Evolutionary conservation across 2,888 invertebrate species (phyloP), one percentile per base, ranked within the genome.

Genomic region (Diadromus collaris): DNA sequence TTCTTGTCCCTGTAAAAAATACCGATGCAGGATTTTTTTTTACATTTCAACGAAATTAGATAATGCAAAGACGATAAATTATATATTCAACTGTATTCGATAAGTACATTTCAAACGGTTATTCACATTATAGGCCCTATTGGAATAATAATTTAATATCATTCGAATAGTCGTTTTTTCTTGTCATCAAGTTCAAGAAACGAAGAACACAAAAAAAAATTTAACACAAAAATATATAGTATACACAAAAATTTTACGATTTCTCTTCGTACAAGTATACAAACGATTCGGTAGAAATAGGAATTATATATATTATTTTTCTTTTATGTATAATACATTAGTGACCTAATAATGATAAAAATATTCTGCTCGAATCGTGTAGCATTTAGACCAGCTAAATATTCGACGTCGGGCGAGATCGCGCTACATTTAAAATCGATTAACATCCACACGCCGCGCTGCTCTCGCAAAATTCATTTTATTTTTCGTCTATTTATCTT

Each of bases 371-470:
- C 70, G 69, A 76, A 79, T 69, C 46, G 65, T 76, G 76, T 70
- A 70, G 81, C 84, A 85, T 88, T 88, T 88, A 88, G 88, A 86
- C 88, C 88, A 88, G 88, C 88, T 88, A 88, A 88, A 88, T 87
- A 85, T 84, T 65, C 85, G 83, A 82, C 87, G 82, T 86, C 80
- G 87, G 86, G 86, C 83, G 72, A 79, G 56, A 56, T 56, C 76
- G 76, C 79, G 79, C 76, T 76, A 79, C 64, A 77, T 81, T 75
- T 78, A 77, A 79, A 81, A 81, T 82, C 75, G 76, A 79, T 56
- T 84, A 82, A 82, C 80, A 83, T 84, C 77, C 82, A 75, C 81
- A 77, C 73, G 73, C 48, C 65, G 67, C 64, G 65, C 65, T 69
- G 64, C 58, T 64, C 72, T 69, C 73, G 51, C 58, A 51, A 54